Percentiles rank a stretch among this genome's conserved stretches.
phyloP scores from a whole-genome alignment of 2,888 invertebrate species.

The Dyspetes luteomarginatus region DNA sequence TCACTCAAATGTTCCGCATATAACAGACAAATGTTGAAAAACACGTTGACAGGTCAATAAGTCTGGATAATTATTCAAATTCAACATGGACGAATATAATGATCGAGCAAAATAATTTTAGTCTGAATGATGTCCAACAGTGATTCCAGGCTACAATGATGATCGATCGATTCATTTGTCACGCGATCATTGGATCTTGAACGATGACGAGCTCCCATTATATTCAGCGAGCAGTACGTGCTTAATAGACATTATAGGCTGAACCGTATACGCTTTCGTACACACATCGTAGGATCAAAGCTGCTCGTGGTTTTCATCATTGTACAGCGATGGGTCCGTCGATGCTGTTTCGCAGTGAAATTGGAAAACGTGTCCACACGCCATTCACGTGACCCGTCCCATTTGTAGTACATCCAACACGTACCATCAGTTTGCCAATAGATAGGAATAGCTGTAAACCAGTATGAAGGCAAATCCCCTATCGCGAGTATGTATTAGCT shows the following conservation, averaged over 20 bases:
- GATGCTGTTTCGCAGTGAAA: slow-evolving; percentile 33
- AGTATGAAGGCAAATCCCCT: background rate
- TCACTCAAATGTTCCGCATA: too few species aligned
- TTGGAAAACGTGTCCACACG: slow-evolving; percentile 60
- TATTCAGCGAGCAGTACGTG: slow-evolving; percentile 17
- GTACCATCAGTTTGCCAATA: slow-evolving; percentile 16
- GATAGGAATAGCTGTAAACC: slow-evolving; percentile 1
- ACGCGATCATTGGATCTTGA: slow-evolving; percentile 30
- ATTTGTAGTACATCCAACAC: slow-evolving; percentile 18
- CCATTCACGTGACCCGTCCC: slow-evolving; percentile 56
- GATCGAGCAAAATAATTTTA: background rate
- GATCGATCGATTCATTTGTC: slow-evolving; percentile 20
- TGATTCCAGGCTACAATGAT: background rate
- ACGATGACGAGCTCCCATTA: slow-evolving; percentile 33
- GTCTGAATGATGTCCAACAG: background rate
- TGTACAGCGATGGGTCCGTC: slow-evolving; percentile 18
- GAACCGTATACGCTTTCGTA: background rate
- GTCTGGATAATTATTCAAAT: too few species aligned
- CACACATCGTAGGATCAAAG: slow-evolving; percentile 3
- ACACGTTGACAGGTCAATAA: too few species aligned
- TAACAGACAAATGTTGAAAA: too few species aligned
- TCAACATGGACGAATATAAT: too few species aligned
- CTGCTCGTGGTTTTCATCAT: slow-evolving; percentile 17
- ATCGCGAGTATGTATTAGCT: slow-evolving; percentile 7
- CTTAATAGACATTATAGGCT: slow-evolving; percentile 6